phyloP scores from a whole-genome alignment of 1,140 invertebrate species.

The Tribolium madens region DNA sequence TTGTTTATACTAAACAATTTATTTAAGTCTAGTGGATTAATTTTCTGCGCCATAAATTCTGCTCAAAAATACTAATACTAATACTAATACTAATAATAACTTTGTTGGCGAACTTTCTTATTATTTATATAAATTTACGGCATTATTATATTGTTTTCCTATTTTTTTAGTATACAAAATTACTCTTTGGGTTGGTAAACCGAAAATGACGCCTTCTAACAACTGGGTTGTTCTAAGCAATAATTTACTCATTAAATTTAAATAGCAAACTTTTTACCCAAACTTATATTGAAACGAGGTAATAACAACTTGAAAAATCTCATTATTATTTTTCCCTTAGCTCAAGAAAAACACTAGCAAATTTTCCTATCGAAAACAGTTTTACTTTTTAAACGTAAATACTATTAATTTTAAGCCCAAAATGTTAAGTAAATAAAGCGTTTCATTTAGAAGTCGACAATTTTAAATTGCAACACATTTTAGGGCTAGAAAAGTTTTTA shows the following conservation, averaged over 20 bases:
- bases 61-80: neutral
- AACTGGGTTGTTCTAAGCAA: neutral
- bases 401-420: conserved; percentile 1
- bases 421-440: neutral
- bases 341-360: neutral
- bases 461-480: neutral
- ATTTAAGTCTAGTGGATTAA: neutral
- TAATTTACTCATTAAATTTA: neutral
- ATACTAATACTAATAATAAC: too few relatives aligned
- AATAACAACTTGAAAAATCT: conserved; percentile 1
- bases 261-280: neutral
- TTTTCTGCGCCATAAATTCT: neutral
- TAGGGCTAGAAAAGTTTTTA: neutral
- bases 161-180: neutral
- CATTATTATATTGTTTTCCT: neutral
- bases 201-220: too few relatives aligned
- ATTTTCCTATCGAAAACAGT: neutral
- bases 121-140: neutral
- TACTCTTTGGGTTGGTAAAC: too few relatives aligned
- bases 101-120: neutral
- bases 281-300: neutral
- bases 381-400: neutral
- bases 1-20: neutral
- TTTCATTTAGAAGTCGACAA: neutral
- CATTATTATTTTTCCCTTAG: neutral